Base-by-base conservation (phyloP, 2,888 invertebrate species). In the Ochropacha duplaris region DNA sequence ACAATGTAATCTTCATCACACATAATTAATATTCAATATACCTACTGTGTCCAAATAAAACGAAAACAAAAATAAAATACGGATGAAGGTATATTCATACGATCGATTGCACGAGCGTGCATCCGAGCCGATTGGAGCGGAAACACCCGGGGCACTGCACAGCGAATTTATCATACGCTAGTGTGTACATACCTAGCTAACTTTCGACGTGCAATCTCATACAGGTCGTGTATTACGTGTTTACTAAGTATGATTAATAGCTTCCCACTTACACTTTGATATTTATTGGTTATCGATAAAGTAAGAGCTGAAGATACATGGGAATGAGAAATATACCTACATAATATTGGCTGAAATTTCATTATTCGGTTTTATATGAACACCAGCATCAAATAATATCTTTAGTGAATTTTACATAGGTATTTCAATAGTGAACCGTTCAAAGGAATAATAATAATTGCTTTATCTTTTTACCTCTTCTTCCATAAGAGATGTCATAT, bases 91-190 rank as follows among this genome's bases (percentile, higher is more conserved):
- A 80, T 82, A 80, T 81, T 78, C 84, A 88, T 77, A 87, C 86
- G 84, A 88, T 88, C 86, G 87, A 85, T 84, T 75, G 81, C 75
- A 68, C 72, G 71, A 72, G 78, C 83, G 74, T 86, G 88, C 87
- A 90, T 81, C 84, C 80, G 81, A 80, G 82, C 79, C 85, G 86
- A 88, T 82, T 79, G 84, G 74, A 86, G 87, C 89, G 90, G 88
- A 90, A 90, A 74, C 72, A 75, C 85, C 81, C 83, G 80, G 84
- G 84, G 88, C 83, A 69, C 70, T 82, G 87, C 85, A 83, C 86
- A 81, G 78, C 78, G 84, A 84, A 86, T 90, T 84, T 87, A 90
- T 87, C 88, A 86, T 85, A 85, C 78, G 72, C 74, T 64, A 62
- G 72, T 78, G 75, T 79, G 76, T 83, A 72, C 74, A 65, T 69